A percentile compares a stretch with the other conserved stretches of the same genome.
Conservation (phyloP, 92 coral and sea anemone genomes). For the Parazoanthus swiftii region DNA sequence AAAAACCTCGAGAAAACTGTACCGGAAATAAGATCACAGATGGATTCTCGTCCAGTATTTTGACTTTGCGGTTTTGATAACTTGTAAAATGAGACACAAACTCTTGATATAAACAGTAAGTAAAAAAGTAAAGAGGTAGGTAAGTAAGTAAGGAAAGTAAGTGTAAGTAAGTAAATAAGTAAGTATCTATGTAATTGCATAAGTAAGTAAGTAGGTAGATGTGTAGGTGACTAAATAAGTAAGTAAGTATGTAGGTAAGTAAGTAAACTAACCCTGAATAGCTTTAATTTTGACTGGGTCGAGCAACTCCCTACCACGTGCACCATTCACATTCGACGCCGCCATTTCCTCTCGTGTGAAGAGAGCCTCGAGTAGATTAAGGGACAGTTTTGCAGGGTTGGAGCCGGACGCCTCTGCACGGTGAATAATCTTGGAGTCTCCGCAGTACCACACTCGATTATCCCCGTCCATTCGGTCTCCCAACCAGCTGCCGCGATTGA, state of each 20-base stretch:
- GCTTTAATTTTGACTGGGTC: slow-evolving; percentile 94
- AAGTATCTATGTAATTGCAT: too few relatives aligned
- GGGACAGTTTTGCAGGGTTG: slow-evolving; percentile 92
- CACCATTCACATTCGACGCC: slow-evolving; percentile 92
- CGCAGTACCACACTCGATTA: slow-evolving; percentile 89
- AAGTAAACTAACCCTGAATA: slow-evolving; percentile 67
- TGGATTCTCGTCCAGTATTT: too few relatives aligned
- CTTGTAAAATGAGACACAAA: too few relatives aligned
- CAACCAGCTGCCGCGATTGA: slow-evolving; percentile 85
- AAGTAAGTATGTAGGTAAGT: background rate
- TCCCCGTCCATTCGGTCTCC: slow-evolving; percentile 74
- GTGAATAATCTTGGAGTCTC: slow-evolving; percentile 74
- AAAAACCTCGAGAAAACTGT: background rate
- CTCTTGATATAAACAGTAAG: too few relatives aligned
- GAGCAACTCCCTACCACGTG: slow-evolving; percentile 88
- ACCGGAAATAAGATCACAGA: too few relatives aligned
- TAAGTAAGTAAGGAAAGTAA: too few relatives aligned
- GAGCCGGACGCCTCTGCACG: slow-evolving; percentile 90
- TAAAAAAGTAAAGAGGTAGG: too few relatives aligned
- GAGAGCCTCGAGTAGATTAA: slow-evolving; percentile 84
- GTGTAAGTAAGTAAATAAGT: too few relatives aligned
- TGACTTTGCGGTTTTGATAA: too few relatives aligned
- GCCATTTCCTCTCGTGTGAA: slow-evolving; percentile 95
- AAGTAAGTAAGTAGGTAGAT: too few relatives aligned
- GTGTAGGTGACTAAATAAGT: too few relatives aligned